phyloP scores from a whole-genome alignment of 2,113 vertebrate species.

The Furnarius figulus region DNA sequence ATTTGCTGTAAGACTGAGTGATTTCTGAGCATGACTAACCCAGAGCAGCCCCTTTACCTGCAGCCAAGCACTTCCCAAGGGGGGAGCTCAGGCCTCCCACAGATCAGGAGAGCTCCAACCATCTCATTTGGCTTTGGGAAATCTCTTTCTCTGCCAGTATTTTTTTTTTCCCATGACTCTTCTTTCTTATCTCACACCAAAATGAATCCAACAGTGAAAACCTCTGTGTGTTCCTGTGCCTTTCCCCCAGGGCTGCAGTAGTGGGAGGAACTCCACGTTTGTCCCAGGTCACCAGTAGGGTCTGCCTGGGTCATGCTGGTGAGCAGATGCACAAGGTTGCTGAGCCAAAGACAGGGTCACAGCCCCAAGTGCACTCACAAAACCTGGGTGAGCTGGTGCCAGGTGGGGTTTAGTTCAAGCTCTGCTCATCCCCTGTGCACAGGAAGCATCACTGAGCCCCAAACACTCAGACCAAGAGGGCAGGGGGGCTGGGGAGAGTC shows the following conservation, averaged over 20 bases:
- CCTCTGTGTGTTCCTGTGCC: accelerated
- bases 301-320: neutral
- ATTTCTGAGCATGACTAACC: neutral
- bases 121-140: neutral
- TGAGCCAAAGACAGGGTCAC: neutral
- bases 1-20: neutral
- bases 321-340: neutral
- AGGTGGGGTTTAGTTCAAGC: neutral
- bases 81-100: neutral
- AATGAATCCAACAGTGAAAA: neutral
- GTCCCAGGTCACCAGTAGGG: neutral
- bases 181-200: neutral
- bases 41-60: neutral
- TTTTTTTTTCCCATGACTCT: neutral
- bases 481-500: neutral
- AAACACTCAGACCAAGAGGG: accelerated
- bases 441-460: neutral
- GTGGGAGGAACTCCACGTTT: accelerated
- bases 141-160: neutral
- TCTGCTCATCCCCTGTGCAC: neutral
- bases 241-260: neutral
- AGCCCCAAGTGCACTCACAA: neutral
- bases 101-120: neutral
- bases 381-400: neutral
- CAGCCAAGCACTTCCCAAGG: accelerated